phyloP scores from a whole-genome alignment of 2,113 vertebrate genomes.

The Steatornis caripensis region DNA sequence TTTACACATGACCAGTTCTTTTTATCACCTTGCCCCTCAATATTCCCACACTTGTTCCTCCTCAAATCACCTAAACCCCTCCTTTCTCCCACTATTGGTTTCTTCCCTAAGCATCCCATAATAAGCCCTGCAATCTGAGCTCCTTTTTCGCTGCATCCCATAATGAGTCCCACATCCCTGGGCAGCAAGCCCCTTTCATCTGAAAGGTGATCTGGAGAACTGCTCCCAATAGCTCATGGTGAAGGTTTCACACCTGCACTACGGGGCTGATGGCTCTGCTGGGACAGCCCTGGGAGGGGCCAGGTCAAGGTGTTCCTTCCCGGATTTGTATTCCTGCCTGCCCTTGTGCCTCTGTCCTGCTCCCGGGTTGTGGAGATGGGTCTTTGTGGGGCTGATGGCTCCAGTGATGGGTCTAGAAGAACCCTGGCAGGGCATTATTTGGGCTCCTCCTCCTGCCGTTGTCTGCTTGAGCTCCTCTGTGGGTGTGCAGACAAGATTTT shows the following conservation, averaged over 20 bases:
- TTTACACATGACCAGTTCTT: neutral
- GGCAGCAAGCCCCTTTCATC: neutral
- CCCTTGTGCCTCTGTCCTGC: neutral
- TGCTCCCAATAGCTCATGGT: neutral
- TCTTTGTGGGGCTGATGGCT: neutral
- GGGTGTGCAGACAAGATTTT: neutral
- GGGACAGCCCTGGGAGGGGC: too few species aligned
- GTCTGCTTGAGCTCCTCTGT: neutral
- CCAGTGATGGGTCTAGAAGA: neutral
- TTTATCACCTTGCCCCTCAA: neutral
- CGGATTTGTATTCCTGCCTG: neutral
- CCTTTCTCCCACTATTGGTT: neutral
- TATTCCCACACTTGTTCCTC: too few species aligned
- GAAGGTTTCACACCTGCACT: neutral
- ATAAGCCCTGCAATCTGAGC: neutral
- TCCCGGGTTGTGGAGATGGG: neutral
- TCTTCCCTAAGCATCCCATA: neutral
- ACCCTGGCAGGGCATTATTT: neutral
- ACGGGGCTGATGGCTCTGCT: rapidly evolving
- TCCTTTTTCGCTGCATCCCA: neutral
- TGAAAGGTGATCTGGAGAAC: neutral
- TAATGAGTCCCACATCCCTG: neutral
- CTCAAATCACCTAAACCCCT: too few species aligned
- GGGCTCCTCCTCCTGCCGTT: rapidly evolving
- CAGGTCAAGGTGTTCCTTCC: neutral